Percentiles rank a stretch among this genome's conserved stretches.
These are phyloP conservation scores for Pterocles burchelli DNA, from an alignment of 2,113 vertebrate genomes.

Conservation along the genomic window DNA sequence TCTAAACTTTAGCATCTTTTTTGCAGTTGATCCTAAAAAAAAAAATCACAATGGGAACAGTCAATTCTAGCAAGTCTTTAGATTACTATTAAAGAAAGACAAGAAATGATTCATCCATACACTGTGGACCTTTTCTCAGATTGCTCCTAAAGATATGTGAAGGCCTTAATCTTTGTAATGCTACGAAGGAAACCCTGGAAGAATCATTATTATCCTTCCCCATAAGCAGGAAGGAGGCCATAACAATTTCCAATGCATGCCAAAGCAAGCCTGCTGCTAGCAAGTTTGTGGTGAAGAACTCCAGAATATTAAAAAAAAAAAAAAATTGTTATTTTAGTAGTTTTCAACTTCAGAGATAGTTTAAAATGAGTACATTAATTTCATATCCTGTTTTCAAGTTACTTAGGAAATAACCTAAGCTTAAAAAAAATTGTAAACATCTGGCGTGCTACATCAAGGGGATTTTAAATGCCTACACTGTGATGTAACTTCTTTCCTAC, in stretches of 20 bases:
- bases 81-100: not conserved
- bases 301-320: not conserved
- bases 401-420: not conserved
- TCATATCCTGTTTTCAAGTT: not conserved
- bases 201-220: not conserved
- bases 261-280: not conserved
- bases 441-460: not conserved
- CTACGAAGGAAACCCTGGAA: not conserved
- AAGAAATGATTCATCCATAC: not conserved
- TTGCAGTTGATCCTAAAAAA: not conserved
- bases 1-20: not conserved
- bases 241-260: not conserved
- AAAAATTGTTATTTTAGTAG: not conserved
- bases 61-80: not conserved
- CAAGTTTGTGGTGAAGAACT: not conserved
- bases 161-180: not conserved
- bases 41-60: not conserved
- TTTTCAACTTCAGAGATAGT: not conserved
- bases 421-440: not conserved
- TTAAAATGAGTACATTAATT: not conserved
- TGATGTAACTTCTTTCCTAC: not conserved
- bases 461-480: not conserved
- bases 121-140: not conserved
- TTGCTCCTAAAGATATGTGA: not conserved
- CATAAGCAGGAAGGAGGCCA: not conserved